Base-by-base conservation (phyloP, 2,888 invertebrate genomes). In the Andrena flavipes region DNA sequence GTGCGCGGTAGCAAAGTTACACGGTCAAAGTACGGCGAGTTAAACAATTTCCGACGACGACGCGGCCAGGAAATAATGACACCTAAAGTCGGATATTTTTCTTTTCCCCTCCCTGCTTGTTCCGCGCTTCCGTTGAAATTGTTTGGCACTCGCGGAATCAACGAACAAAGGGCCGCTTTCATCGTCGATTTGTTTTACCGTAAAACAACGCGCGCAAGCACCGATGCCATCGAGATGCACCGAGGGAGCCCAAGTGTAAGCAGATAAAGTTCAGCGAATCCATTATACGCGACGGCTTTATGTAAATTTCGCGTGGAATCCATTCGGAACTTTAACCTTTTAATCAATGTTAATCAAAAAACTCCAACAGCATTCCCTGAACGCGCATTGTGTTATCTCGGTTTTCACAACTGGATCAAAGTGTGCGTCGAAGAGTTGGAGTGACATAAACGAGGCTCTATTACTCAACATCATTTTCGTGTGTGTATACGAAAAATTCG, bases 271-370 rank as follows among this genome's bases (percentile, higher is more conserved):
- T 51, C 62, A 29, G 8, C 6, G 56, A n/a, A 54, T 72, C 59
- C 63, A 64, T 80, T 59, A 63, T 54, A 20, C 62, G 35, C 30
- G 68, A 68, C 63, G 35, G 68, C 26, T 70, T 64, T 60, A 69
- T 78, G 60, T 13, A 70, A 78, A 78, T 73, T 70, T 42, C 1
- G 42, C 49, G 10, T n/a, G 10, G 13, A 64, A 78, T 68, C 48
- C 51, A 10, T 72, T 77, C 26, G 26, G 54, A 65, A 69, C n/a
- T 64, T 68, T 59, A 33, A 48, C 73, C 73, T 60, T 42, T 64
- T 69, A 73, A 60, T 35, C 59, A 49, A 64, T 13, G 23, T 26
- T 26, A 23, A 7, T 2, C 2, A 23, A 30, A 62, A 56, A 63
- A 54, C 13, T 59, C 23, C 3, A 1, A 7, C 8, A 10, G 26